Base-by-base conservation (phyloP, 2,888 invertebrate genomes). In the Aproaerema taeniolella region DNA sequence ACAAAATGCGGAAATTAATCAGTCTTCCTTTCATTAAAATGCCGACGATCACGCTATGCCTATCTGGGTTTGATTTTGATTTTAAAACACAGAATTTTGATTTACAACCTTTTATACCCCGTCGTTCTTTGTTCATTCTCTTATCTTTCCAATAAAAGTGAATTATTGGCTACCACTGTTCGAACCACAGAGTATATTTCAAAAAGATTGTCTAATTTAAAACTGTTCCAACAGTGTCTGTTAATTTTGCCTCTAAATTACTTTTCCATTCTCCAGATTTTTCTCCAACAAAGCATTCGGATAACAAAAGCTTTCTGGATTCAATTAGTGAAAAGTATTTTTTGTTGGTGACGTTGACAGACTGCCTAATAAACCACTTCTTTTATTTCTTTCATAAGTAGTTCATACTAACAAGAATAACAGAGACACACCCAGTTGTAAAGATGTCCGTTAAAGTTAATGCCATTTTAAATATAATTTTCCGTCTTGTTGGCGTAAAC, bases 131-230 rank as follows among this genome's bases (percentile, higher is more conserved):
- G 75, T 78, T 69, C 75, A 57, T 52, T 55, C 60, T 60, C 73
- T 81, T 82, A 82, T 81, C 81, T 72, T 62, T 63, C 73, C 79
- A 82, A 82, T 82, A 80, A 83, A 75, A 50, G 69, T 81, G 79
- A 83, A 61, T 77, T 82, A 83, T 79, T 60, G 68, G 54, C 63
- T 57, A 62, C 67, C 70, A 65, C 67, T 71, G 76, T 58, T 71
- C 70, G 61, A 70, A 70, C 58, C 61, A 59, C 56, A 52, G 51
- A 55, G 60, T 63, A 72, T 81, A 78, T 79, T 67, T 80, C 76
- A 81, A 63, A 75, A 65, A 77, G 76, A 80, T 77, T 76, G 74
- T 77, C 79, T 79, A 73, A 81, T 79, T 80, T 80, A 67, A 78
- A 80, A 79, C 67, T 66, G 64, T 61, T 67, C 63, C 62, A 58